phyloP scores from a whole-genome alignment of 2,797 vertebrate species.

The Pipistrellus pygmaeus region DNA sequence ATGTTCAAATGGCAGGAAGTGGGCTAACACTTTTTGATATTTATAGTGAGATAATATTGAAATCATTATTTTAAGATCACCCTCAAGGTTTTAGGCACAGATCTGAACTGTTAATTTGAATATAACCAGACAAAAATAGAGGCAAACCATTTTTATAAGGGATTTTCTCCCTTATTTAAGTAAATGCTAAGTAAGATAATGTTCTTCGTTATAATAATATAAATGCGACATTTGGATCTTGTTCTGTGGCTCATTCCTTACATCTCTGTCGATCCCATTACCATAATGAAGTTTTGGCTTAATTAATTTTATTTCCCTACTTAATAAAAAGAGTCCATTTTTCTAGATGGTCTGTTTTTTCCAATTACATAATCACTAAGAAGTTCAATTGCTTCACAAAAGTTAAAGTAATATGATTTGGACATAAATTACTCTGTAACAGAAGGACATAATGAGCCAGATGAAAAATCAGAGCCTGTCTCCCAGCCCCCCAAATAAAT shows the following conservation, averaged over 20 bases:
- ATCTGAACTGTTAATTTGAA: conserved; percentile 43
- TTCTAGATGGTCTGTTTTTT: conserved; percentile 78
- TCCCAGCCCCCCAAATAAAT: conserved; percentile 73
- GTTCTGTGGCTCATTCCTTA: conserved; percentile 30
- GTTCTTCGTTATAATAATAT: background rate
- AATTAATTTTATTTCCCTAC: conserved; percentile 81
- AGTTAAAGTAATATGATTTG: conserved; percentile 82
- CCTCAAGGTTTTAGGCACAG: background rate
- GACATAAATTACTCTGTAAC: conserved; percentile 67
- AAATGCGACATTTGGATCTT: conserved; percentile 53
- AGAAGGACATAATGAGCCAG: conserved; percentile 73
- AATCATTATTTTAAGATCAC: conserved; percentile 37
- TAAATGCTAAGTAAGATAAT: conserved; percentile 63
- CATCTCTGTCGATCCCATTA: conserved; percentile 73
- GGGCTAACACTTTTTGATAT: background rate
- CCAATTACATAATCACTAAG: conserved; percentile 77
- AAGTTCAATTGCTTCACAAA: conserved; percentile 77
- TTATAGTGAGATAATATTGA: conserved; percentile 57
- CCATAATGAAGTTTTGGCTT: conserved; percentile 79
- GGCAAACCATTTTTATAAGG: background rate
- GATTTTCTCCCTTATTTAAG: background rate
- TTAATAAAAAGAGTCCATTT: conserved; percentile 80
- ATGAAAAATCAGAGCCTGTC: conserved; percentile 72
- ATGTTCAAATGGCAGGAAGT: background rate
- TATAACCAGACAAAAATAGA: conserved; percentile 25